Evolutionary conservation across 2,113 vertebrate species (phyloP).

Genomic region (Silurus asotus): DNA sequence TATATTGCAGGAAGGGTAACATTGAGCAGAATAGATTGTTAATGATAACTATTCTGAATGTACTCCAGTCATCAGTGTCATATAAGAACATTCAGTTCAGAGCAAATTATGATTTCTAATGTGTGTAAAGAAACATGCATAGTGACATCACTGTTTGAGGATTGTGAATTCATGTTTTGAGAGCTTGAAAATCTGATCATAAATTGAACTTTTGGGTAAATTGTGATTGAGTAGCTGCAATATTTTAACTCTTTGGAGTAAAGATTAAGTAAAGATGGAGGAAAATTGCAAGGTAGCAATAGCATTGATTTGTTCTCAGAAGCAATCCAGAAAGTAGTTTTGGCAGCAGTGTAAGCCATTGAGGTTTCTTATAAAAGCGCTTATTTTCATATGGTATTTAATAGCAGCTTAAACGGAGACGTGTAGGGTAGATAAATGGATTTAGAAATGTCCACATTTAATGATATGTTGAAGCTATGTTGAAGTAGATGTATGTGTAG

Average conservation of each 20-base stretch:
- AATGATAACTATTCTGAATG: background rate
- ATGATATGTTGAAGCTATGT: background rate
- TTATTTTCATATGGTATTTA: background rate
- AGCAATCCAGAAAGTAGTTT: background rate
- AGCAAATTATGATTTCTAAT: background rate
- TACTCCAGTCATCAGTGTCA: background rate
- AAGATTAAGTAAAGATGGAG: background rate
- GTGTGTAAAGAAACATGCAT: background rate
- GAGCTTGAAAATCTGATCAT: background rate
- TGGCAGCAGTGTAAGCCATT: background rate
- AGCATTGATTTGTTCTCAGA: background rate
- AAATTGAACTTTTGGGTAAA: background rate
- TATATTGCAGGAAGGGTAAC: conserved; percentile 8
- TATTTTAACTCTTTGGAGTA: background rate
- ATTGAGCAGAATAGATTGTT: background rate
- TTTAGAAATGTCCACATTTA: background rate
- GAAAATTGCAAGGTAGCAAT: background rate
- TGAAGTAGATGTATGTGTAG: background rate
- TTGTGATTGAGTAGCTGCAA: background rate
- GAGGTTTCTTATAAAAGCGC: background rate
- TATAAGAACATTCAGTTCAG: background rate
- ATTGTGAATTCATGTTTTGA: background rate
- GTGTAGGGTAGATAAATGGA: background rate
- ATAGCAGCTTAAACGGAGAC: background rate
- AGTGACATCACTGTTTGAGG: background rate